Evolutionary conservation across 2,797 vertebrate species (phyloP), one percentile per base, ranked within the genome.

Genomic region (Tympanoctomys barrerae): DNA sequence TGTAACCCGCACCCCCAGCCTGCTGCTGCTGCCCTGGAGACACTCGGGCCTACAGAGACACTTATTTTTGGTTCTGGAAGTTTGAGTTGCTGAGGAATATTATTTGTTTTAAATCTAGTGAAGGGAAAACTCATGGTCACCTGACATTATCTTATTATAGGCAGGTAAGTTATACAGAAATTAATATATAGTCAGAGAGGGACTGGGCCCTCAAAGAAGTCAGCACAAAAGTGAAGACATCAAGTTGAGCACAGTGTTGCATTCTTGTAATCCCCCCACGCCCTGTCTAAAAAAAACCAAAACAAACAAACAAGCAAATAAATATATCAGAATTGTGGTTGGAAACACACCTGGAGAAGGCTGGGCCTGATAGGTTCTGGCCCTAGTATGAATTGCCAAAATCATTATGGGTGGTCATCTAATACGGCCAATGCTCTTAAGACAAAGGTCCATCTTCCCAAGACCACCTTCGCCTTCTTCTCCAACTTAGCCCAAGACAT

Each of bases 31-130:
- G 36, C 31, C 26, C 10, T 49, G 49, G 49, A 49, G 49, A 49
- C 11, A 49, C 49, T 8, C 36, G 26, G 16, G 28, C 61, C 42
- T 81, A 79, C 21, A 75, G 73, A 84, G 86, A 81, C 36, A 71
- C 28, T 92, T 81, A 89, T 73, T 93, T 96, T 93, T 90, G 36
- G 82, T 46, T 92, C 90, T 95, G 88, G 94, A 96, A 70, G 59
- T 61, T 49, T 49, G 21, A 94, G 42, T 57, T 96, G 88, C 80
- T 93, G 90, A 95, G 66, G 62, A 94, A 82, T 70, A 66, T n/a
- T 33, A 61, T 79, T 94, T 96, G 91, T 91, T 95, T 96, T 90
- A 95, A 91, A 70, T 81, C 28, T 85, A 57, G 64, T 81, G 77
- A 84, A 85, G 61, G 81, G 36, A 73, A 86, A 81, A 77, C 85